These are phyloP conservation scores for Chrysopilus asiliformis DNA, from an alignment of 2,888 invertebrate species.

Conservation along the genomic window DNA sequence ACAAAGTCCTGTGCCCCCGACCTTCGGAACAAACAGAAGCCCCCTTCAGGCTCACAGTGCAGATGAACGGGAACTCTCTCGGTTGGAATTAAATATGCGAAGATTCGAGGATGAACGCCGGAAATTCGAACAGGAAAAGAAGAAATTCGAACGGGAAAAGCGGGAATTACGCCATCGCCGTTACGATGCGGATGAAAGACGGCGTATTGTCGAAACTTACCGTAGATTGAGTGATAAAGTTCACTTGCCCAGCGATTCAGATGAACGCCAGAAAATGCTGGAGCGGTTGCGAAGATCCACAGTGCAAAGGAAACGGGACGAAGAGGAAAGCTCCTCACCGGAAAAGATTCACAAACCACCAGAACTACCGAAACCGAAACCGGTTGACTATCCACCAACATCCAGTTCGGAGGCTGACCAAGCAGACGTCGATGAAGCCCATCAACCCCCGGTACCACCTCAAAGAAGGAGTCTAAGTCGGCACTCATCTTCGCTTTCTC, in stretches of 20 bases:
- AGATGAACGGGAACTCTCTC: slow-evolving; percentile 14
- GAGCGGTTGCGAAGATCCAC: slow-evolving; percentile 1
- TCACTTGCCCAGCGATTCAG: slow-evolving; percentile 25
- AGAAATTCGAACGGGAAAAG: slow-evolving; percentile 39
- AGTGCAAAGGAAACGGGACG: slow-evolving; percentile 1
- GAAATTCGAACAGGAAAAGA: slow-evolving; percentile 36
- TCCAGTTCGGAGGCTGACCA: slow-evolving; percentile 24
- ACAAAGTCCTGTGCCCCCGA: background rate
- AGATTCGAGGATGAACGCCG: slow-evolving; percentile 33
- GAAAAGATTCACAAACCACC: slow-evolving; percentile 8
- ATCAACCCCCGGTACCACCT: slow-evolving; percentile 3
- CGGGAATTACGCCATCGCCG: slow-evolving; percentile 33
- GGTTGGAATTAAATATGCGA: slow-evolving; percentile 28
- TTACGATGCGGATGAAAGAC: slow-evolving; percentile 28
- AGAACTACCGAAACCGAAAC: slow-evolving; percentile 8
- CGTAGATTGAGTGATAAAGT: slow-evolving; percentile 25
- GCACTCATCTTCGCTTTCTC: slow-evolving; percentile 28
- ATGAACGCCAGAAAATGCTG: slow-evolving; percentile 18
- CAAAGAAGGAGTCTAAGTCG: slow-evolving; percentile 20
- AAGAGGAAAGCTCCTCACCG: background rate
- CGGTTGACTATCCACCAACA: slow-evolving; percentile 29
- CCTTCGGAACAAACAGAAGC: background rate
- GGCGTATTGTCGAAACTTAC: slow-evolving; percentile 27
- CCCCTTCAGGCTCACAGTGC: slow-evolving; percentile 2
- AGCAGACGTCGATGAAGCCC: slow-evolving; percentile 14